Evolutionary conservation across 2,797 vertebrate species (phyloP).

Genomic region (Tokudaia muenninki): DNA sequence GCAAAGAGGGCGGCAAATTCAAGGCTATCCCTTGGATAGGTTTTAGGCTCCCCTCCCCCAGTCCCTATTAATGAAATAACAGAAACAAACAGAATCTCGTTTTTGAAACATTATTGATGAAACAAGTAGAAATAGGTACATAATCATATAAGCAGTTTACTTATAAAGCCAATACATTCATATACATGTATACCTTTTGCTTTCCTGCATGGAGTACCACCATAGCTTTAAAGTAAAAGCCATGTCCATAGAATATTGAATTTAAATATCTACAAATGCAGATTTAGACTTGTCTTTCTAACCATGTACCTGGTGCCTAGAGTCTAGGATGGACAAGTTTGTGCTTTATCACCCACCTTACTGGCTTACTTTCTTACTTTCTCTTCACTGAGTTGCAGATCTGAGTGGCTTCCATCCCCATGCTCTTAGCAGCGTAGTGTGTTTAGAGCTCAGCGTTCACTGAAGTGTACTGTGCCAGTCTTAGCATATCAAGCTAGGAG

Average conservation of each 20-base stretch:
- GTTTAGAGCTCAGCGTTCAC: not conserved
- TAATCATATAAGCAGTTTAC: not conserved
- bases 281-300: not conserved
- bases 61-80: not conserved
- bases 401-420: not conserved
- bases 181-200: not conserved
- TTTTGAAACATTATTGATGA: not conserved
- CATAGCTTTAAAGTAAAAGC: not conserved
- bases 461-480: not conserved
- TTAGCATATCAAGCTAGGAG: not conserved
- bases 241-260: not conserved
- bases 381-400: not conserved
- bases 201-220: not conserved
- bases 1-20: not conserved
- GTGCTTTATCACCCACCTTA: not conserved
- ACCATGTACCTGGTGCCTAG: not conserved
- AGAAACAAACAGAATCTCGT: not conserved
- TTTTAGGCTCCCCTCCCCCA: not conserved
- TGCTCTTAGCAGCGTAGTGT: not conserved
- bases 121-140: not conserved
- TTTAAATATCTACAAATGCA: not conserved
- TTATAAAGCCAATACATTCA: not conserved
- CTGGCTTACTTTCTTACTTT: not conserved
- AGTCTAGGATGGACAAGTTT: not conserved
- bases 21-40: not conserved